These are phyloP conservation scores for Aurelia sp. DNA, from an alignment of 30 jellyfish, hydroid and myxozoan genomes.

Conservation along the genomic window DNA sequence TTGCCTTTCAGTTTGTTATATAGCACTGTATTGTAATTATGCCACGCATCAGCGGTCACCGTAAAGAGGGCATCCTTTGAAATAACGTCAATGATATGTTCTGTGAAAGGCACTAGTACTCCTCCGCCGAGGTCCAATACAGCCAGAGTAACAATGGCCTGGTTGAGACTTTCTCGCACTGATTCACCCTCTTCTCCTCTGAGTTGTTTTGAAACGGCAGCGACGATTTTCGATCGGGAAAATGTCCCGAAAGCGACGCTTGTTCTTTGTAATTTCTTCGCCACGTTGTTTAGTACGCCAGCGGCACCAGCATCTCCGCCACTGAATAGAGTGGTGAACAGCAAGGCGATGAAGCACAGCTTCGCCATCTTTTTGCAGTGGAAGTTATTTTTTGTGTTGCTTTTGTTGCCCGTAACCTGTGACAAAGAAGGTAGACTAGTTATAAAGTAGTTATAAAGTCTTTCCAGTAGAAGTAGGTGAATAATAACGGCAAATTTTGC, in stretches of 20 bases:
- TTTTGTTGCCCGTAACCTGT: too few relatives aligned
- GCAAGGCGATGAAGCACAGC: neutral
- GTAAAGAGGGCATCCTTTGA: conserved; percentile 4
- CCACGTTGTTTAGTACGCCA: neutral
- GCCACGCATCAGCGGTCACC: conserved; percentile 21
- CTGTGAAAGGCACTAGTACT: conserved; percentile 30
- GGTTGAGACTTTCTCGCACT: conserved; percentile 19
- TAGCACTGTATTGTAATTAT: neutral
- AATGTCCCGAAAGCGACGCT: conserved; percentile 3
- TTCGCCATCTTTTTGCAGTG: neutral
- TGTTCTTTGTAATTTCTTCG: neutral
- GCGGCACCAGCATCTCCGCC: too few relatives aligned
- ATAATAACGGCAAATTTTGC: too few relatives aligned
- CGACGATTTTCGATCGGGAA: conserved; percentile 8
- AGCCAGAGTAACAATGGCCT: conserved; percentile 25
- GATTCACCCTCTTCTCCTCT: conserved; percentile 18
- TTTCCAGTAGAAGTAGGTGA: too few relatives aligned
- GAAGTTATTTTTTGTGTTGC: too few relatives aligned
- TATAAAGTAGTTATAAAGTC: too few relatives aligned
- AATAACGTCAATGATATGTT: conserved; percentile 12
- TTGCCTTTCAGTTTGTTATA: neutral
- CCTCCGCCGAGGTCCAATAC: conserved; percentile 37
- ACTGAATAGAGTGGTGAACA: too few relatives aligned
- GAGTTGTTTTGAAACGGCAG: neutral
- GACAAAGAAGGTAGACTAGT: too few relatives aligned